Base-by-base conservation (phyloP, 2,113 vertebrate genomes). In the Tricholaema leucomelas region DNA sequence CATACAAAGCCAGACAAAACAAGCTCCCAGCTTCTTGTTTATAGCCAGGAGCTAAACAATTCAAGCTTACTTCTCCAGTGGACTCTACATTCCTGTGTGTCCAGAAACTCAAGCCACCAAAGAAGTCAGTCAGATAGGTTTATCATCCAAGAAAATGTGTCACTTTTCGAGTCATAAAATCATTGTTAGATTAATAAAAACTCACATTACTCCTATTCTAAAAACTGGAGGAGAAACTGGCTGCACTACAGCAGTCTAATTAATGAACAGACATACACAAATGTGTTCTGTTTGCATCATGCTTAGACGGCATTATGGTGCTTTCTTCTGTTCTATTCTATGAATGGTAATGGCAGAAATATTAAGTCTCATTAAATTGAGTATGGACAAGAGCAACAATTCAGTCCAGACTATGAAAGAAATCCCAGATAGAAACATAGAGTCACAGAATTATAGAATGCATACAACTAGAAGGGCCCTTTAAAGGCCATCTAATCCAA, bases 241-340 rank as follows among this genome's bases (percentile, higher is more conserved):
- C 78, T 85, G 67, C 75, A 80, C 92, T 93, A 91, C 89, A 91
- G 25, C 19, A 82, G 60, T 77, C 78, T 93, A 94, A 94, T 95
- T 94, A 93, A 95, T 92, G 85, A 94, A 82, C 52, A 91, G 79
- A 74, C 75, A 89, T 93, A 93, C 95, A 96, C 92, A 91, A 95
- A 90, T 52, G 25, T 82, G 40, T 70, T 91, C 69, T 81, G 52
- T 36, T 93, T 15, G 0, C 72, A 52, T 83, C 60, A 67, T 19
- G 60, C 60, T 93, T 90, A 82, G 50, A 87, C 76, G 91, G 85
- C 33, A 67, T 87, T 92, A 85, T 66, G 21, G 55, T 79, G 63
- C 35, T 92, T 96, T 89, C 59, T 91, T 91, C 75, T 91, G 27
- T 86, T 93, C 70, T 75, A 23, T 64, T 89, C 75, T 79, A 55